Evolutionary conservation across 2,113 vertebrate genomes (phyloP).

Genomic region (Dicaeum eximium): DNA sequence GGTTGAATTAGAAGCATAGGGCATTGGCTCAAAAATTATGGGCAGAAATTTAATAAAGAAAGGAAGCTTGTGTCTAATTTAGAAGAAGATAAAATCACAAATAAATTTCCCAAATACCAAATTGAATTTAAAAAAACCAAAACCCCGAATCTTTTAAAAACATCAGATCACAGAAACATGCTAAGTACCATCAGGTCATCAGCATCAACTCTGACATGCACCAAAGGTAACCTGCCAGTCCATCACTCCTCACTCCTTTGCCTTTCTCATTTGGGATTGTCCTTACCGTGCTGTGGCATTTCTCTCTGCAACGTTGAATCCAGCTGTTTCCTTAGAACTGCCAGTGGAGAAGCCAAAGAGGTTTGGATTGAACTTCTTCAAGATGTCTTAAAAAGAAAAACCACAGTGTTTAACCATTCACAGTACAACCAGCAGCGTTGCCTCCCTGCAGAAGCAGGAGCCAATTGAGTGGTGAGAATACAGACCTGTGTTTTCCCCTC

Average conservation of each 20-base stretch:
- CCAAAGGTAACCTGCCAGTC: background rate
- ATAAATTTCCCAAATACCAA: background rate
- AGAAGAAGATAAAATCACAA: background rate
- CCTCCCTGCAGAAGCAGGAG: background rate
- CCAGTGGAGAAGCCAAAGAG: constrained; percentile 84
- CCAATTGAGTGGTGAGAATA: background rate
- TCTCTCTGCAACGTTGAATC: constrained; percentile 81
- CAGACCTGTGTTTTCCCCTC: background rate
- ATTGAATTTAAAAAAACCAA: background rate
- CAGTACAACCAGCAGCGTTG: rapidly evolving
- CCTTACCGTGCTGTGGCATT: constrained; percentile 83
- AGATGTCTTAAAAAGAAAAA: constrained; percentile 79
- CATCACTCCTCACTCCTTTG: background rate
- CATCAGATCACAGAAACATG: background rate
- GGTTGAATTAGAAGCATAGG: background rate
- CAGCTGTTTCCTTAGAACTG: constrained; percentile 42
- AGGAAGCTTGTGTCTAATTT: background rate
- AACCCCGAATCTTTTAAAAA: rapidly evolving
- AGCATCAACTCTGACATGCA: background rate
- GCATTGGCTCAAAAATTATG: background rate
- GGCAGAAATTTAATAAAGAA: background rate
- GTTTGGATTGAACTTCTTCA: constrained; percentile 87
- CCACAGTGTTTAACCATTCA: background rate
- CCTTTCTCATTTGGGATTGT: rapidly evolving
- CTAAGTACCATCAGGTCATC: background rate